Base-by-base conservation (phyloP, 2,797 vertebrate genomes). In the Myotis vivesi region DNA sequence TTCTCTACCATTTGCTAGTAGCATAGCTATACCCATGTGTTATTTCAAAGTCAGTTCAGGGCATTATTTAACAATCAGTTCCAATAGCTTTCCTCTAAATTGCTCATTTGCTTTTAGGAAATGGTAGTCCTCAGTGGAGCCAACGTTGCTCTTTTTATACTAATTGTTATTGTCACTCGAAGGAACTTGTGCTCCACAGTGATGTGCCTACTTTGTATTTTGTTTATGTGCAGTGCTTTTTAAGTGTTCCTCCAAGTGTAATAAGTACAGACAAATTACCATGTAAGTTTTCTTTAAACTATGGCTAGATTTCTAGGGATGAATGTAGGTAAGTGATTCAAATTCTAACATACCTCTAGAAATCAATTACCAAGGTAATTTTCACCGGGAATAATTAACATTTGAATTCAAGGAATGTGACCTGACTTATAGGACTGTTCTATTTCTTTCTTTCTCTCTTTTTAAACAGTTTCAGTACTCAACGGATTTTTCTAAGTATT, bases 321-420 rank as follows among this genome's bases (percentile, higher is more conserved):
- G 71, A 81, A 71, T 28, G 13, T 41, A 94, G 89, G 95, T 94
- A 93, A 93, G 62, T 62, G 55, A 95, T 87, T 91, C 93, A 90
- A 88, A 95, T 93, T 94, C 73, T 90, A 95, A 92, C 66, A 86
- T 23, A 76, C 12, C 33, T 87, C 55, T 85, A 77, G 92, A 89
- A 91, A 96, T 96, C 94, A 95, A 51, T 93, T 94, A 69, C 62
- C 83, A 80, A 0, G 8, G 72, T 69, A 83, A 80, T 96, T 77
- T 89, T 94, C 95, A 55, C 28, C 64, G 85, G 85, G 72, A 89
- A 85, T 95, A 94, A 95, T 94, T 96, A 95, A 83, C 87, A 94
- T 71, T 23, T 94, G 88, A 92, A 91, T 96, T 91, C 81, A 71
- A 82, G 75, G 64, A 79, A 82, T 77, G 84, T 33, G 92, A 88